Conservation (phyloP, 2,113 vertebrate species). For the Pedetes capensis region DNA sequence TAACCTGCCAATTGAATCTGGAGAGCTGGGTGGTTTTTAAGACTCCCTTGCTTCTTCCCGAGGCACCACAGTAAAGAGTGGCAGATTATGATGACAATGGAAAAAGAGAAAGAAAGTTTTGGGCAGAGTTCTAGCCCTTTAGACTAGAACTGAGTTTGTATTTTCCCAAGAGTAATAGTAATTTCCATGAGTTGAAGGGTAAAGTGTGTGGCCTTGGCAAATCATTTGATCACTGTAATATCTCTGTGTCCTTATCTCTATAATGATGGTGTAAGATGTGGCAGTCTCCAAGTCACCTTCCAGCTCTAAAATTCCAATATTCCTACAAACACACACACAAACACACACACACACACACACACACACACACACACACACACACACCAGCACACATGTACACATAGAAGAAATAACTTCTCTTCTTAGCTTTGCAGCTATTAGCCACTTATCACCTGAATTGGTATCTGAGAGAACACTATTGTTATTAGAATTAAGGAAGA, state of each 20-base stretch:
- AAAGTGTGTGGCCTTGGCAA: neutral
- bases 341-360: neutral
- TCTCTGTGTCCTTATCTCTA: neutral
- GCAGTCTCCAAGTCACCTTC: neutral
- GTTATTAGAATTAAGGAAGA: neutral
- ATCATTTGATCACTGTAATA: neutral
- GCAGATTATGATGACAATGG: constrained; percentile 67
- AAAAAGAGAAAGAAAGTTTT: constrained; percentile 44
- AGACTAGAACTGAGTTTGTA: constrained; percentile 42
- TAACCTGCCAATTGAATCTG: constrained; percentile 82
- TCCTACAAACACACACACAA: neutral
- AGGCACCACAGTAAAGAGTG: constrained; percentile 72
- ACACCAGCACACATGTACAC: neutral
- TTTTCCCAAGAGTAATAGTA: constrained; percentile 44
- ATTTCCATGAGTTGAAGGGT: neutral
- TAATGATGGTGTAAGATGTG: neutral
- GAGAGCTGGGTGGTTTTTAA: constrained; percentile 81
- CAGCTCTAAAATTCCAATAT: neutral
- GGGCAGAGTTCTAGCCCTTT: constrained; percentile 38
- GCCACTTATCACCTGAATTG: neutral
- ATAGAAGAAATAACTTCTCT: neutral
- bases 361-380: neutral
- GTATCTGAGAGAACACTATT: neutral
- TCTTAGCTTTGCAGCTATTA: neutral
- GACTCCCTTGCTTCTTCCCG: constrained; percentile 80